A percentile compares a stretch with the other conserved stretches of the same genome.
phyloP scores from a whole-genome alignment of 1,140 invertebrate genomes.

The Arctopsyche grandis region DNA sequence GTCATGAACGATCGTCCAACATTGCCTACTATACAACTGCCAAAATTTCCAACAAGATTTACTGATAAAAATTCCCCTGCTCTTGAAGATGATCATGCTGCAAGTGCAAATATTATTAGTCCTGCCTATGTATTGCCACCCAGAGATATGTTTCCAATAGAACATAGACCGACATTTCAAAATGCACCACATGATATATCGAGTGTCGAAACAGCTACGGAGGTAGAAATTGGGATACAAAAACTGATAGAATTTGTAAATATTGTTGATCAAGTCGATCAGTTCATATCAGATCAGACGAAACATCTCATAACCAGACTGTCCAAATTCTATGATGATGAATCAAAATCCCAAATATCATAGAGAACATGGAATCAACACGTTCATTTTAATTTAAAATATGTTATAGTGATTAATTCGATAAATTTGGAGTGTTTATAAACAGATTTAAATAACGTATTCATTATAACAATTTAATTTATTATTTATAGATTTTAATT shows the following conservation, averaged over 20 bases:
- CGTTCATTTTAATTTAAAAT: too few species aligned
- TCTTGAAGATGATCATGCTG: not conserved
- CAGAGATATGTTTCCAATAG: not conserved
- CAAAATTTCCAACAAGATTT: not conserved
- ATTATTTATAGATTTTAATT: too few species aligned
- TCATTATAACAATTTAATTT: too few species aligned
- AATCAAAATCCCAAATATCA: not conserved
- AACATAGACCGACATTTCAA: not conserved
- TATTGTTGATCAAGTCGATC: constrained; percentile 45
- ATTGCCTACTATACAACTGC: not conserved
- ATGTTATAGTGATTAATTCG: not conserved
- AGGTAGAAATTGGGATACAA: constrained; percentile 41
- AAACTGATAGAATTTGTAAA: constrained; percentile 47
- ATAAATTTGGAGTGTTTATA: too few species aligned
- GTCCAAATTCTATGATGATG: constrained; percentile 35
- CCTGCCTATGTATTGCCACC: not conserved
- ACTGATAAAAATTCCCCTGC: constrained; percentile 7
- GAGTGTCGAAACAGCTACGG: not conserved
- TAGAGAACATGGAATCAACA: not conserved
- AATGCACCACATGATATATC: not conserved
- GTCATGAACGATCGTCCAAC: not conserved
- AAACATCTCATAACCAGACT: constrained; percentile 41
- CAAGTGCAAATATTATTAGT: not conserved
- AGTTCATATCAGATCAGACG: constrained; percentile 45
- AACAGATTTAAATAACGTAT: too few species aligned